A percentile compares a stretch with the other conserved stretches of the same genome.
These are phyloP conservation scores for Coilia nasus DNA, from an alignment of 2,797 vertebrate species.

Conservation along the genomic window DNA sequence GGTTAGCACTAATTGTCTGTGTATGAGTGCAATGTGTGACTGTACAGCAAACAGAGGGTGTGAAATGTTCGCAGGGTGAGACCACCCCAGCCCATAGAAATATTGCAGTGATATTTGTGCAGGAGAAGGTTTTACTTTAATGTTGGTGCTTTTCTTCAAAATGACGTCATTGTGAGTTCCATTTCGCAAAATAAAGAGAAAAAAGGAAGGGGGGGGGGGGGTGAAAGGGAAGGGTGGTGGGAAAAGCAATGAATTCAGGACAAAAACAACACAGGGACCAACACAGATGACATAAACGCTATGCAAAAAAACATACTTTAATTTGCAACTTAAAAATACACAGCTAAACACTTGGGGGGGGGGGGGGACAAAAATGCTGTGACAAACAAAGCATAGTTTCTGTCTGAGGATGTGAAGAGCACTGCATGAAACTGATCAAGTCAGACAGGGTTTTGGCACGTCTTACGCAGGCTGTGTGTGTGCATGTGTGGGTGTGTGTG, in stretches of 20 bases:
- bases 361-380: constrained; percentile 1
- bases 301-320: constrained; percentile 54
- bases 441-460: background rate
- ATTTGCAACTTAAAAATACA: constrained; percentile 46
- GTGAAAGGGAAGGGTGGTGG: background rate
- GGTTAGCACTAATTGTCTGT: background rate
- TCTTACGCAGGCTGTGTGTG: constrained; percentile 13
- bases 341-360: constrained; percentile 12
- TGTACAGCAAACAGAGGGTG: background rate
- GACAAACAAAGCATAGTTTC: constrained; percentile 37
- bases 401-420: constrained; percentile 47
- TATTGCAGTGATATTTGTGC: background rate
- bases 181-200: background rate
- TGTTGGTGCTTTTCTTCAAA: background rate
- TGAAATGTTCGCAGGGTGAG: background rate
- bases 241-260: constrained; percentile 15
- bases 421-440: constrained; percentile 25
- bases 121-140: background rate
- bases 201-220: background rate
- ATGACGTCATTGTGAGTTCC: background rate
- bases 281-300: constrained; percentile 55
- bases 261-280: constrained; percentile 39
- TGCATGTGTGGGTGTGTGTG: background rate
- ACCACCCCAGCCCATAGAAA: background rate
- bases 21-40: background rate